Evolutionary conservation across 2,797 vertebrate species (phyloP), one percentile per base, ranked within the genome.

Genomic region (Echeneis naucrates): DNA sequence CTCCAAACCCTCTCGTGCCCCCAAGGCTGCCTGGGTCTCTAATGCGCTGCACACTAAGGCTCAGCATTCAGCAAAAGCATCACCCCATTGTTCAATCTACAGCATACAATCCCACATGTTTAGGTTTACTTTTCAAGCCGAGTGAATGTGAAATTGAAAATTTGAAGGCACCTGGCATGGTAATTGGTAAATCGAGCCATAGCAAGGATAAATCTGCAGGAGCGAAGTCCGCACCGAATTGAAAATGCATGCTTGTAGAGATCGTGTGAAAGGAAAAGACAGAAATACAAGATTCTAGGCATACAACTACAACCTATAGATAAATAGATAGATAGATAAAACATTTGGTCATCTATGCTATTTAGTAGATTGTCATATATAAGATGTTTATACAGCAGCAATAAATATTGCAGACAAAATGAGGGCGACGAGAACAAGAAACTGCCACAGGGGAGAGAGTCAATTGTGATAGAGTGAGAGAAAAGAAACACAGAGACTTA

Each of bases 111-210:
- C 57, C 44, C 52, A 72, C 69, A 81, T 78, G 66, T 83, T 81
- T 75, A 71, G 64, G 33, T 59, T 84, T 72, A 65, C 59, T 80
- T 85, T 80, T 86, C 61, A 38, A 53, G 58, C 67, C 71, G 61
- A 78, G 72, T 77, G 72, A 84, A 85, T 87, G 80, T 83, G 80
- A 89, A 87, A 87, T 78, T 0, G 53, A 77, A 78, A 86, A 89
- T 72, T 56, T 57, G 77, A 78, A 72, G 77, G 75, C 76, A 72
- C 76, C 80, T 77, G 75, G 30, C 61, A 13, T 68, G 58, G 80
- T 85, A 87, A 88, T 80, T 47, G 86, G 77, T 68, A 64, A 78
- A 75, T 74, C 44, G 7, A 69, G 76, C 69, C 62, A 44, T 6
- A 73, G 77, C 71, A 21, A 55, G 51, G 56, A 71, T 67, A 82